Base-by-base conservation (phyloP, 2,113 vertebrate genomes). In the Serilophus lunatus region DNA sequence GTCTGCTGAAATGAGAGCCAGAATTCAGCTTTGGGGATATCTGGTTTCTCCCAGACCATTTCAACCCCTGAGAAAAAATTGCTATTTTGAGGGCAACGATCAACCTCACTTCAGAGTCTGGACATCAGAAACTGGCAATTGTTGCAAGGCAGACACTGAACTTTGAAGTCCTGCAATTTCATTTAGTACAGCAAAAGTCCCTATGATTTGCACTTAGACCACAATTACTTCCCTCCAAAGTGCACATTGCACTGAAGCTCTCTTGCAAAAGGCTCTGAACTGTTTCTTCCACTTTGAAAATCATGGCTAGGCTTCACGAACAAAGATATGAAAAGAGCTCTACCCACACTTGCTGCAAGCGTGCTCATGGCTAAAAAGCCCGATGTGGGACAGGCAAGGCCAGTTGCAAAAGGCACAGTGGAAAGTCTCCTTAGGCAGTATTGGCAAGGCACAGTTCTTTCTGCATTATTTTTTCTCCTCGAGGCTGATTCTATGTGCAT, bases 101-200 rank as follows among this genome's bases (percentile, higher is more conserved):
- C 85, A 91, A 38, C 47, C 31, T 70, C 18, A 1, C 68, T 72
- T 74, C 23, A 12, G 44, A 86, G 60, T 29, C 38, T 66, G 59
- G 54, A 59, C 72, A 65, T 77, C 82, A 90, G 90, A 88, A 95
- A 84, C 36, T 33, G 50, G 28, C 59, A 75, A 89, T 17, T 82
- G 82, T 91, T 75, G 66, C 54, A 93, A 90, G 50, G 66, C 75
- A 90, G 86, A 92, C 68, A 63, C 42, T 72, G 82, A 93, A 90
- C 70, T 88, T 82, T 87, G 78, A 93, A 86, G 56, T 83, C 68
- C 35, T 40, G 10, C 56, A n/a, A 75, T 93, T 95, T 82, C 61
- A 93, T 89, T 84, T 86, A 68, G 42, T 47, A 54, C 20, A 65
- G 65, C 23, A 44, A 38, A 93, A 77, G 63, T 57, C 88, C 66